Evolutionary conservation across 2,113 vertebrate genomes (phyloP).

Genomic region (Dunckerocampus dactyliophorus): DNA sequence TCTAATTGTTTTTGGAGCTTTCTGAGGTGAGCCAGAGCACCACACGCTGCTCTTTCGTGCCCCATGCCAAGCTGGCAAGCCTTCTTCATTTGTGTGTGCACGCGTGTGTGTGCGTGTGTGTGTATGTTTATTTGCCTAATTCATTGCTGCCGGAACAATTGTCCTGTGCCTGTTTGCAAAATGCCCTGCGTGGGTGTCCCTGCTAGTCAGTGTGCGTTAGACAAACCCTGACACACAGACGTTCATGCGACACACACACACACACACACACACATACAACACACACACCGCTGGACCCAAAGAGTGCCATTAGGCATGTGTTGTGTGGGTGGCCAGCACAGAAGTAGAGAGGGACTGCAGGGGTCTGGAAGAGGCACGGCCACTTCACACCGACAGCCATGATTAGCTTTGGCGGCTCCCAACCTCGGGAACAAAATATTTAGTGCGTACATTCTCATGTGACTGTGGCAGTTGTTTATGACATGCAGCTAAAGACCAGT

Average conservation of each 20-base stretch:
- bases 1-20: slow-evolving; percentile 70
- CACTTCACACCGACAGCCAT: slow-evolving; percentile 63
- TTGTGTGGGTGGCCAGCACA: slow-evolving; percentile 55
- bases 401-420: slow-evolving; percentile 62
- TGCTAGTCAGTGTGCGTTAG: slow-evolving; percentile 60
- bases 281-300: slow-evolving; percentile 37
- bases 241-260: slow-evolving; percentile 7
- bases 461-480: slow-evolving; percentile 9
- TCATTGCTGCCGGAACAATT: slow-evolving; percentile 60
- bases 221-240: slow-evolving; percentile 59
- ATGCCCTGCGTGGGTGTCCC: slow-evolving; percentile 69
- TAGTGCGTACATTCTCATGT: slow-evolving; percentile 17
- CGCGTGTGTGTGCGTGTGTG: slow-evolving; percentile 27
- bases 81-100: slow-evolving; percentile 48
- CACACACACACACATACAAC: slow-evolving; percentile 31
- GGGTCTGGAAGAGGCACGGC: slow-evolving; percentile 56
- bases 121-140: slow-evolving; percentile 55
- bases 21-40: slow-evolving; percentile 67
- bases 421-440: slow-evolving; percentile 51
- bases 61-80: slow-evolving; percentile 68
- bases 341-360: slow-evolving; percentile 61
- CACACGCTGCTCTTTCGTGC: slow-evolving; percentile 59
- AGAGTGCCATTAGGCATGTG: slow-evolving; percentile 56
- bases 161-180: slow-evolving; percentile 59
- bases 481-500: slow-evolving; percentile 26